Conservation (phyloP, 2,797 vertebrate genomes). For the Thripadectes ignobilis region DNA sequence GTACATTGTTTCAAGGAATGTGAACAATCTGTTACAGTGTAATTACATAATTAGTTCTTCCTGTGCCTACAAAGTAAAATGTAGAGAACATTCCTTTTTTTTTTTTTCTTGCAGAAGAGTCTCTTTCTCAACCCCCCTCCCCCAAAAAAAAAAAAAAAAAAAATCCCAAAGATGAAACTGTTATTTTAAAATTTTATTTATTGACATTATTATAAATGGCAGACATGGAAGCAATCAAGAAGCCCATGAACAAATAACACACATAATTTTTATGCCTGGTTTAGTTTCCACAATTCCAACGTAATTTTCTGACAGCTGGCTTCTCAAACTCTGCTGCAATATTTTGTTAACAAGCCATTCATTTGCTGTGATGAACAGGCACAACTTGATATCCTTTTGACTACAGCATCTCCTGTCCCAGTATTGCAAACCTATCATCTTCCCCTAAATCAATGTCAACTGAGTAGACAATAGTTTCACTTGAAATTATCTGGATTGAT, state of each 20-base stretch:
- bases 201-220: not conserved
- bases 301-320: not conserved
- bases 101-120: not conserved
- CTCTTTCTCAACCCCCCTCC: no score
- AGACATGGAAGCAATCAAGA: not conserved
- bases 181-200: not conserved
- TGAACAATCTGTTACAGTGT: fast-evolving
- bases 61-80: not conserved
- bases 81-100: not conserved
- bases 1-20: not conserved
- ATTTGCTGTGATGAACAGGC: not conserved
- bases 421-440: not conserved
- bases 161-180: not conserved
- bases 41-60: not conserved
- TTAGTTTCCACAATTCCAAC: not conserved
- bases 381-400: not conserved
- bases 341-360: not conserved
- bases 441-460: not conserved
- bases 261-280: not conserved
- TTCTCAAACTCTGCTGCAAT: not conserved
- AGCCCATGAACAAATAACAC: not conserved
- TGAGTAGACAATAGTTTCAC: not conserved
- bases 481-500: not conserved
- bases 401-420: not conserved
- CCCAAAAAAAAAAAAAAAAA: no score